Conservation (phyloP, 35 echinoderm and acorn worm species). For the Diadema setosum region DNA sequence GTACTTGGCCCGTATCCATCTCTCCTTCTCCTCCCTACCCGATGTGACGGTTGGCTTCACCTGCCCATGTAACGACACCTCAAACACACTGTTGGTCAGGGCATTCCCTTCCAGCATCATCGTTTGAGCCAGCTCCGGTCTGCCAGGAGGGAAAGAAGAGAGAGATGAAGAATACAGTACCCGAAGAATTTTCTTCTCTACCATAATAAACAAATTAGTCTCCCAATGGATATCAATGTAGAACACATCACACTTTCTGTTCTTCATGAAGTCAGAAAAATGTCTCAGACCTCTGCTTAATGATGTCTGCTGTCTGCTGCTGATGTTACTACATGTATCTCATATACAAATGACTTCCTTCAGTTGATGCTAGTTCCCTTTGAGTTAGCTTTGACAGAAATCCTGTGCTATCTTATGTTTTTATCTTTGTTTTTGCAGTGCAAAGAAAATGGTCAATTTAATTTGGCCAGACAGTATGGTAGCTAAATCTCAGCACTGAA, state of each 20-base stretch:
- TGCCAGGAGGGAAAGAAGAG: not conserved
- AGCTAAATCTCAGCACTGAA: too few relatives aligned
- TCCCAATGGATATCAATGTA: not conserved
- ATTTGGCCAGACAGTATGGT: too few relatives aligned
- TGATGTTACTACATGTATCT: too few relatives aligned
- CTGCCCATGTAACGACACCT: slow-evolving; percentile 60
- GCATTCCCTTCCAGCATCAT: slow-evolving; percentile 89
- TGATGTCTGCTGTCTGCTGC: too few relatives aligned
- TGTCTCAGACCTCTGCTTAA: too few relatives aligned
- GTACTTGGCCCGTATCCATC: slow-evolving; percentile 93
- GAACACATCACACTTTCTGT: not conserved
- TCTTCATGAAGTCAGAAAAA: too few relatives aligned
- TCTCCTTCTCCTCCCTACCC: slow-evolving; percentile 87
- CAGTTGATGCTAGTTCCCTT: too few relatives aligned
- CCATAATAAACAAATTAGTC: not conserved
- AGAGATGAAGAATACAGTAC: not conserved
- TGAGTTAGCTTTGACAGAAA: too few relatives aligned
- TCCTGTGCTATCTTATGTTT: too few relatives aligned
- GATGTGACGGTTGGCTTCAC: slow-evolving; percentile 65
- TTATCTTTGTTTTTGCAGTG: too few relatives aligned
- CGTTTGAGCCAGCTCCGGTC: slow-evolving; percentile 70
- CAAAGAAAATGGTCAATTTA: too few relatives aligned
- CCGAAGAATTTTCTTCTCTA: not conserved
- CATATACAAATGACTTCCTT: too few relatives aligned
- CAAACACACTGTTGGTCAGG: slow-evolving; percentile 82